Evolutionary conservation across 30 jellyfish, hydroid and myxozoan genomes (phyloP).

Genomic region (Aurelia aurita complex sp. Pacific): DNA sequence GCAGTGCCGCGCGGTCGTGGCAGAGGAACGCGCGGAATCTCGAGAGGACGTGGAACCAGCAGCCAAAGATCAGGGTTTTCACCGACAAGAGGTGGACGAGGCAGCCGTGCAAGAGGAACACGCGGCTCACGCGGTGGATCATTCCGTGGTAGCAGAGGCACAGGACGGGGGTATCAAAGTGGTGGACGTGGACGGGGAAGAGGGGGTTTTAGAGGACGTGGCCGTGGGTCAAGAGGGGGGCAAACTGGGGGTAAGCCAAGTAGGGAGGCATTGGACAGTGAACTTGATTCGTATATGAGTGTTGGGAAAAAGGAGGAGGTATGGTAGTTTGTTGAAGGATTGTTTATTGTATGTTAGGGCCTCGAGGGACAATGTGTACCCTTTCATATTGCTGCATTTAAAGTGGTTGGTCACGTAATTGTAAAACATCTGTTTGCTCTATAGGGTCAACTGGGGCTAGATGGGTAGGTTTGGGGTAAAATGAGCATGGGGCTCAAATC

Average conservation of each 20-base stretch:
- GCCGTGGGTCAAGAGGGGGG: constrained; percentile 34
- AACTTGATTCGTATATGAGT: constrained; percentile 64
- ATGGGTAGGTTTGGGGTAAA: too few relatives aligned
- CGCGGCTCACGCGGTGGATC: constrained; percentile 39
- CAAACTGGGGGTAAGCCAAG: constrained; percentile 12
- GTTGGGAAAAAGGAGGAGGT: constrained; percentile 48
- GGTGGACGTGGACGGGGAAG: constrained; percentile 26
- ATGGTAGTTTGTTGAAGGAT: background rate
- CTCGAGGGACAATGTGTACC: too few relatives aligned
- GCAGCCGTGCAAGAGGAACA: constrained; percentile 5
- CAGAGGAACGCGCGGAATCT: constrained; percentile 8
- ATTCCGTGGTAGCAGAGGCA: constrained; percentile 30
- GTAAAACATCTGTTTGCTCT: too few relatives aligned
- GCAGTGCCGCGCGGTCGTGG: constrained; percentile 9
- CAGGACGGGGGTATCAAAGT: constrained; percentile 9
- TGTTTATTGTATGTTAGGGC: background rate
- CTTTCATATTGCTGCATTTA: too few relatives aligned
- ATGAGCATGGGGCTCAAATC: too few relatives aligned
- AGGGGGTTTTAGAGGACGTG: constrained; percentile 37
- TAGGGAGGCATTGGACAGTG: constrained; percentile 53
- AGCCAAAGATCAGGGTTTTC: constrained; percentile 28
- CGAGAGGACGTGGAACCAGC: constrained; percentile 15
- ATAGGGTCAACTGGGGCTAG: too few relatives aligned
- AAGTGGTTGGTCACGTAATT: too few relatives aligned
- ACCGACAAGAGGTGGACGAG: constrained; percentile 17